Evolutionary conservation across 2,888 invertebrate genomes (phyloP).

Genomic region (Phyllotreta striolata): DNA sequence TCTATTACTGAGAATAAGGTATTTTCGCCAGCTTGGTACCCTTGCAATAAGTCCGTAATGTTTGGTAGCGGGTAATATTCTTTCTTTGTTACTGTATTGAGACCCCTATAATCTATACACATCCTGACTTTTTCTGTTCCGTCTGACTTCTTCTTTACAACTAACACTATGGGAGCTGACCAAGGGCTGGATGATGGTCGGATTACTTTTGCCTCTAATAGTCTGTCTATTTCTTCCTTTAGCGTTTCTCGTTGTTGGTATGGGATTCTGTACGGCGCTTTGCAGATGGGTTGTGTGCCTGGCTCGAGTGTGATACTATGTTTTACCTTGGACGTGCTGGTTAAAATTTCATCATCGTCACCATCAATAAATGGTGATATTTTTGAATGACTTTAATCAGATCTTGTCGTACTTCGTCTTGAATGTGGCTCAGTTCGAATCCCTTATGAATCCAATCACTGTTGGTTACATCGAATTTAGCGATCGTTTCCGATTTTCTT

Average conservation of each 20-base stretch:
- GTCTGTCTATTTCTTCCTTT: constrained; percentile 25
- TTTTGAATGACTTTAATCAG: not conserved
- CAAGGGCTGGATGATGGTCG: constrained; percentile 32
- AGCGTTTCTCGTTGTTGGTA: constrained; percentile 26
- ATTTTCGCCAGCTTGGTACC: too few relatives aligned
- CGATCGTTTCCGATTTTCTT: too few relatives aligned
- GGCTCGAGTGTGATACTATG: constrained; percentile 20
- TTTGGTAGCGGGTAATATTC: too few relatives aligned
- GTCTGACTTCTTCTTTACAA: constrained; percentile 24
- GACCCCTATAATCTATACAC: too few relatives aligned
- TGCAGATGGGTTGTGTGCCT: constrained; percentile 24
- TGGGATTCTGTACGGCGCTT: constrained; percentile 27
- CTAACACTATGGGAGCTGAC: constrained; percentile 33
- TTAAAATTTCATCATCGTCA: constrained; percentile 20
- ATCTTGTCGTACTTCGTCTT: not conserved
- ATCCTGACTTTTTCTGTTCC: too few relatives aligned
- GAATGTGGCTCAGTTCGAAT: constrained; percentile 20
- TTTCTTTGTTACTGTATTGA: too few relatives aligned
- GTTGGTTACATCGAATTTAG: too few relatives aligned
- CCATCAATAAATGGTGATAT: constrained; percentile 23
- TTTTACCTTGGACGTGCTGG: constrained; percentile 29
- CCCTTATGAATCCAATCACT: too few relatives aligned
- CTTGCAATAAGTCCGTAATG: too few relatives aligned
- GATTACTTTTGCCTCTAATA: constrained; percentile 23
- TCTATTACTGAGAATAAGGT: too few relatives aligned